Evolutionary conservation across 2,888 invertebrate species (phyloP).

Genomic region (Tethea ocularis): DNA sequence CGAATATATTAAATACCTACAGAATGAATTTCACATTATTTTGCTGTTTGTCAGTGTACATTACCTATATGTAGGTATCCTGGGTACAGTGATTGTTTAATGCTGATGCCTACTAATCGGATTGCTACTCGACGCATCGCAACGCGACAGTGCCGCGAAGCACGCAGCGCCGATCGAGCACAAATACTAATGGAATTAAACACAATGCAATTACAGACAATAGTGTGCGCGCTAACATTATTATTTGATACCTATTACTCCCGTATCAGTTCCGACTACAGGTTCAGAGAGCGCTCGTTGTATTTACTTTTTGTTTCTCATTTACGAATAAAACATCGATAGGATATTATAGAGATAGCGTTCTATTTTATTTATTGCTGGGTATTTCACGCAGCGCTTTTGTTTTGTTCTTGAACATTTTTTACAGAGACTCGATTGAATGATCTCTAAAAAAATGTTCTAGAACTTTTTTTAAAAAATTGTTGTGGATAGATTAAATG

Average conservation of each 20-base stretch:
- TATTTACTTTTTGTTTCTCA: not conserved
- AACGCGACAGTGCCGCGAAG: conserved; percentile 26
- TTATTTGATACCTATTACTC: conserved; percentile 34
- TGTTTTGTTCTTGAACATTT: not conserved
- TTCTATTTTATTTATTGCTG: conserved; percentile 28
- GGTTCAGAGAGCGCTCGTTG: not conserved
- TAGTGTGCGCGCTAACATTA: conserved; percentile 42
- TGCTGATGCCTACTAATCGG: conserved; percentile 58
- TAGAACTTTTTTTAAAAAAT: not conserved
- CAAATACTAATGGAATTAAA: conserved; percentile 66
- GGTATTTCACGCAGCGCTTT: not conserved
- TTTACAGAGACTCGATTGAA: not conserved
- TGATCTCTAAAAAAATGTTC: not conserved
- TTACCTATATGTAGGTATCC: not conserved
- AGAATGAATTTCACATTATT: no score
- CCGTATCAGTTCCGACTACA: not conserved
- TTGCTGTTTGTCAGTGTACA: not conserved
- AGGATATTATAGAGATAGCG: conserved; percentile 42
- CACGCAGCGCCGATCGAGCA: conserved; percentile 43
- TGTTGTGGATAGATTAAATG: not conserved
- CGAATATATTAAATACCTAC: no score
- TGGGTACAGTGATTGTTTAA: conserved; percentile 23
- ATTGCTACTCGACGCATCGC: conserved; percentile 45
- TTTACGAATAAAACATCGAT: conserved; percentile 16
- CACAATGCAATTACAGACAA: conserved; percentile 68